phyloP scores from a whole-genome alignment of 2,888 invertebrate genomes.

The Rhagium mordax region DNA sequence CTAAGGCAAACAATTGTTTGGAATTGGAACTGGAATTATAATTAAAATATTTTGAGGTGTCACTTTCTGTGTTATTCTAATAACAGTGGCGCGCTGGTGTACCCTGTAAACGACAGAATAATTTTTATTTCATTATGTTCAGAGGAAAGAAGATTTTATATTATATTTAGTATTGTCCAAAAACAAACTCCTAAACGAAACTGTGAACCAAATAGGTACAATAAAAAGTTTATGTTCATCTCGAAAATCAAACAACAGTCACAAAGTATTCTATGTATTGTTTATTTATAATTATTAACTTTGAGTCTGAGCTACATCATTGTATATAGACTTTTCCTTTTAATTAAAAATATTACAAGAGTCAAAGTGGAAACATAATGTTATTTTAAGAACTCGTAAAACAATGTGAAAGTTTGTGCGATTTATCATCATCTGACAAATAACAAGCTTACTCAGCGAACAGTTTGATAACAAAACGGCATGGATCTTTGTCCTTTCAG shows the following conservation, averaged over 20 bases:
- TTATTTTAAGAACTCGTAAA: slow-evolving; percentile 20
- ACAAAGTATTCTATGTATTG: not conserved
- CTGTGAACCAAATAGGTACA: not conserved
- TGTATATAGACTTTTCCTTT: not conserved
- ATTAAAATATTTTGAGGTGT: not conserved
- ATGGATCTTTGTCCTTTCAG: slow-evolving; percentile 33
- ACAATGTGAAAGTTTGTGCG: slow-evolving; percentile 24
- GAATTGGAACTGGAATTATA: too few species aligned
- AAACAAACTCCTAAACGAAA: not conserved
- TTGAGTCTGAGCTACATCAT: not conserved
- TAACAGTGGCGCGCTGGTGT: not conserved
- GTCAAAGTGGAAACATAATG: slow-evolving; percentile 25
- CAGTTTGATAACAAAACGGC: slow-evolving; percentile 32
- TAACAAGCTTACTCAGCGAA: slow-evolving; percentile 34
- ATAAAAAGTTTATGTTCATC: not conserved
- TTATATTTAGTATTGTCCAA: not conserved
- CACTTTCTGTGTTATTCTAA: not conserved
- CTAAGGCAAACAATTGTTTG: too few species aligned
- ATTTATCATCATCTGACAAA: slow-evolving; percentile 39
- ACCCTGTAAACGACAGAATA: not conserved
- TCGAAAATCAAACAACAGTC: not conserved
- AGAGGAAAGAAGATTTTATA: not conserved
- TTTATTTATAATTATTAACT: slow-evolving; percentile 13
- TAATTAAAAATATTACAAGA: slow-evolving; percentile 16
- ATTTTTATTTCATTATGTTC: not conserved